Evolutionary conservation across 1,140 invertebrate genomes (phyloP), one percentile per base, ranked within the genome.

Genomic region (Drosophila melanogaster): DNA sequence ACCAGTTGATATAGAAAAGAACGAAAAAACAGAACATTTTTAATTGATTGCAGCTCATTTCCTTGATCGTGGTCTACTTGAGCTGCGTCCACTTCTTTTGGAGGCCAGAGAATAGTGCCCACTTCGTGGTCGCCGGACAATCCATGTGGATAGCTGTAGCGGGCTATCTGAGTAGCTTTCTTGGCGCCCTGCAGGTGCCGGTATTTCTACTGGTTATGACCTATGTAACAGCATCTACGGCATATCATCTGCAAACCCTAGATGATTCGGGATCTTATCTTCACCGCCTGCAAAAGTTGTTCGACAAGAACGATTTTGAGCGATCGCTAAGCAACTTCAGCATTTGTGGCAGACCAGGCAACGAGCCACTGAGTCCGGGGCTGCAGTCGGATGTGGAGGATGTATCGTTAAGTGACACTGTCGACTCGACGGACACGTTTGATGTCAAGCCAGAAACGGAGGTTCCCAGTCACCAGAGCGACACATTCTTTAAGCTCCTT

Each of bases 121-220:
- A 92, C 40, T 95, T 95, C 71, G 92, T 93, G 40, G 92, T 93
- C 37, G 81, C 92, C 8, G 94, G 94, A 0, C 93, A 93, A 60
- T 89, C 91, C 0, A 90, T 95, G 37, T 95, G 95, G 95, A 87
- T 95, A 14, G 83, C 94, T 8, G 90, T 95, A 17, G 94, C 94
- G 47, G 92, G 94, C 38, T 94, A 93, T 79, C 17, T 94, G 8
- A 94, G 94, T 5, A 94, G 94, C 62, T 90, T 93, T 51, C 85
- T 94, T 19, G 94, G 93, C 8, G 91, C 92, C 11, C 93, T 95
- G 38, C 93, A 94, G 81, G 92, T 94, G 33, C 86, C 93, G 11
- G 84, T 93, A 3, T 95, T 95, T 71, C 81, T 93, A 4, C 35
- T 89, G 12, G 72, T 90, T 6, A 91, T 92, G 84, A 55, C 59